These are phyloP conservation scores for Gopherus evgoodei DNA, from an alignment of 2,113 vertebrate species.

Conservation along the genomic window DNA sequence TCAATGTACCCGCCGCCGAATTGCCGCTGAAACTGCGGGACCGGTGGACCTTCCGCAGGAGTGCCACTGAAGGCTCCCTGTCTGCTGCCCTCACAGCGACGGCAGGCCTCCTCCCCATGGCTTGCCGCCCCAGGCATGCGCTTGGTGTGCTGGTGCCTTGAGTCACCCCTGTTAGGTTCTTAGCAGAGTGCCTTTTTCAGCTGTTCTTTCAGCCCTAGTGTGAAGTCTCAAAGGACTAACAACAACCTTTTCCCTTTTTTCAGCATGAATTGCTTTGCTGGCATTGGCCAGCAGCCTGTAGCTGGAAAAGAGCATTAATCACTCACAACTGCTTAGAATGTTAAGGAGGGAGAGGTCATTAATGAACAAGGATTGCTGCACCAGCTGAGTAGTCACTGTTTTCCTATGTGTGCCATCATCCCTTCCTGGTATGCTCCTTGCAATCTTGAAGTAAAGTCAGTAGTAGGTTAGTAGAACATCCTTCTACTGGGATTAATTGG, in stretches of 20 bases:
- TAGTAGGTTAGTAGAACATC: neutral
- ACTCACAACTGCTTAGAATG: neutral
- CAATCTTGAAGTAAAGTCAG: neutral
- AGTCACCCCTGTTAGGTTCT: too few species aligned
- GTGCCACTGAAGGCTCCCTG: too few species aligned
- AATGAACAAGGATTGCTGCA: neutral
- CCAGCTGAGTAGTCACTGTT: fast-evolving
- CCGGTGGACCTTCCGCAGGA: too few species aligned
- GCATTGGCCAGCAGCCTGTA: fast-evolving
- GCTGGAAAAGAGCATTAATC: neutral
- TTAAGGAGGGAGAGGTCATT: neutral
- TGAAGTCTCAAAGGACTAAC: neutral
- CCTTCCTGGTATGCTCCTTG: neutral
- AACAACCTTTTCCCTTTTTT: neutral
- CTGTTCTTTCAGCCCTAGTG: neutral
- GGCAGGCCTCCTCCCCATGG: too few species aligned
- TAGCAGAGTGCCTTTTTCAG: neutral
- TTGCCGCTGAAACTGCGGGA: too few species aligned
- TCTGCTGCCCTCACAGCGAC: too few species aligned
- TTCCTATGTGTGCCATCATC: neutral
- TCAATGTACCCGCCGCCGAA: too few species aligned
- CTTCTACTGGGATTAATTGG: neutral
- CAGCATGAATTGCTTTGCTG: neutral
- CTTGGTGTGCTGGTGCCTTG: too few species aligned
- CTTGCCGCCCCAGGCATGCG: too few species aligned